phyloP scores from a whole-genome alignment of 2,888 invertebrate species.

The Drosophila flavopinicola region DNA sequence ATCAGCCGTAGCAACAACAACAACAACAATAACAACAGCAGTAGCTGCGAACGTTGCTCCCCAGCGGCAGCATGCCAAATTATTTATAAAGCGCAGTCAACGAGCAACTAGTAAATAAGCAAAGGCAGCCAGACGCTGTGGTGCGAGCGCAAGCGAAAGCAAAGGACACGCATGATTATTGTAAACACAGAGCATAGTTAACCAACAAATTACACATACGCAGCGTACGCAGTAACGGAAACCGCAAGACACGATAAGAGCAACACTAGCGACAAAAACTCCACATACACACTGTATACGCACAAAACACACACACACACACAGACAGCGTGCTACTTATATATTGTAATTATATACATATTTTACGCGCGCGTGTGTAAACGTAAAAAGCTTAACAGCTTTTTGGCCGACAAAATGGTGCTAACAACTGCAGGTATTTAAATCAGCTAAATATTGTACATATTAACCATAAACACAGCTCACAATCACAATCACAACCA shows the following conservation, averaged over 20 bases:
- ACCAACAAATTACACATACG: slow-evolving; percentile 37
- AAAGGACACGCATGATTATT: slow-evolving; percentile 11
- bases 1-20: slow-evolving; percentile 5
- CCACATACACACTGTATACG: slow-evolving; percentile 41
- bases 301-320: slow-evolving; percentile 10
- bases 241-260: slow-evolving; percentile 21
- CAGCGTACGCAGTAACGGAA: slow-evolving; percentile 23
- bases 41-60: slow-evolving; percentile 44
- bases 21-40: slow-evolving; percentile 8
- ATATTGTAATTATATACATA: slow-evolving; percentile 9
- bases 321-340: slow-evolving; percentile 1
- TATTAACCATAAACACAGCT: background rate
- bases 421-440: slow-evolving; percentile 74
- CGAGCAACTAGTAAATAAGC: slow-evolving; percentile 70
- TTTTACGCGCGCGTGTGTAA: slow-evolving; percentile 60
- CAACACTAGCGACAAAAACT: slow-evolving; percentile 3
- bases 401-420: slow-evolving; percentile 66
- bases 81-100: slow-evolving; percentile 60
- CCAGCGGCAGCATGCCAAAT: slow-evolving; percentile 63
- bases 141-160: slow-evolving; percentile 44
- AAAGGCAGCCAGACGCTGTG: background rate
- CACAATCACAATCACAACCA: background rate
- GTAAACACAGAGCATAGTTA: slow-evolving; percentile 32
- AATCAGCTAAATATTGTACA: slow-evolving; percentile 2
- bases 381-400: slow-evolving; percentile 52